These are phyloP conservation scores for Ornithorhynchus anatinus DNA, from an alignment of 2,113 vertebrate species.

Conservation along the genomic window DNA sequence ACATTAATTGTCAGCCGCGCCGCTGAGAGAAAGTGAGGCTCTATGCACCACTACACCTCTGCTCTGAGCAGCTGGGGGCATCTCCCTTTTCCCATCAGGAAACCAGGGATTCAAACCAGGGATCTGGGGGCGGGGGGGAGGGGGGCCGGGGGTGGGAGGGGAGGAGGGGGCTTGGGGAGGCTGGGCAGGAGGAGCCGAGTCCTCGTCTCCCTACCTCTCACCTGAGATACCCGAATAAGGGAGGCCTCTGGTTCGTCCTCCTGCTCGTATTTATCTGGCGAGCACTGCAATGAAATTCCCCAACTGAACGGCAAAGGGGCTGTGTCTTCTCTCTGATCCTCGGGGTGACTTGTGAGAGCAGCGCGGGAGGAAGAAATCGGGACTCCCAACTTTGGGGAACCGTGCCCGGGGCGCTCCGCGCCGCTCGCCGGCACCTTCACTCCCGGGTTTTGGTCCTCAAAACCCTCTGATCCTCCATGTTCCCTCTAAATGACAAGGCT, in stretches of 20 bases:
- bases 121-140: conserved; percentile 22
- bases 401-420: conserved; percentile 48
- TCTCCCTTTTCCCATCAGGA: not conserved
- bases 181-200: conserved; percentile 8
- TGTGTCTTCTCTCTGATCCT: conserved; percentile 56
- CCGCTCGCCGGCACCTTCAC: conserved; percentile 21
- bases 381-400: conserved; percentile 57
- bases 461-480: conserved; percentile 46
- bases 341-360: conserved; percentile 45
- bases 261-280: conserved; percentile 49
- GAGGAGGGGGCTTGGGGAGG: conserved; percentile 16
- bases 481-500: conserved; percentile 57
- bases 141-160: conserved; percentile 4
- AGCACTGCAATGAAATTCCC: conserved; percentile 57
- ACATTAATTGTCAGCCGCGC: conserved; percentile 11
- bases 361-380: conserved; percentile 44
- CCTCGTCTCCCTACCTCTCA: conserved; percentile 40
- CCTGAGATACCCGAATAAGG: conserved; percentile 54
- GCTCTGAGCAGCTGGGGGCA: not conserved
- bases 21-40: not conserved
- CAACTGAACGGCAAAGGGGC: conserved; percentile 52
- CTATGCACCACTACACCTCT: not conserved
- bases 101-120: not conserved
- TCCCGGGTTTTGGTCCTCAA: conserved; percentile 29
- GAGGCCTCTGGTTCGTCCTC: conserved; percentile 42